phyloP scores from a whole-genome alignment of 2,797 vertebrate species.

The Muscicapa comitata region DNA sequence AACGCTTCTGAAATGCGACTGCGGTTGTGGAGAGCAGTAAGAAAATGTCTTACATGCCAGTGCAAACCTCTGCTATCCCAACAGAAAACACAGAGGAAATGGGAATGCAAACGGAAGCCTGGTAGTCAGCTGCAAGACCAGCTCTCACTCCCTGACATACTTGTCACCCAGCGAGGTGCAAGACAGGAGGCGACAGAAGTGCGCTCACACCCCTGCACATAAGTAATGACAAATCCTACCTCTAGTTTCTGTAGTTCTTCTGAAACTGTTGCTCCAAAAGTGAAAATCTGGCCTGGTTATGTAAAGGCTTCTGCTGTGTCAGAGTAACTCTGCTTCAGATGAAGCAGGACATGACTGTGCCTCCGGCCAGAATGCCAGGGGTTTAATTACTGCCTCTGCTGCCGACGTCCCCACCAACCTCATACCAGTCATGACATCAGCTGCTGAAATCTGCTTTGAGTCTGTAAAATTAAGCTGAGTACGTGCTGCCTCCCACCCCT shows the following conservation, averaged over 20 bases:
- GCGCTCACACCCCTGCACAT: rapidly evolving
- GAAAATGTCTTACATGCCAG: background rate
- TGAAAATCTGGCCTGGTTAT: background rate
- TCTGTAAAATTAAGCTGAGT: background rate
- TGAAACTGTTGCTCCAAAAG: background rate
- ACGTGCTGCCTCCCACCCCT: background rate
- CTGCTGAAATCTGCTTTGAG: background rate
- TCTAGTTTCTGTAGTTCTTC: background rate
- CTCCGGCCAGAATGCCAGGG: background rate
- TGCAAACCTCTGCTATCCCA: background rate
- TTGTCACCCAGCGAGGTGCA: background rate
- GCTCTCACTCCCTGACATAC: background rate
- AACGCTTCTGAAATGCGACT: background rate
- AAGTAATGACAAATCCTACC: background rate
- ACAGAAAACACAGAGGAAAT: background rate
- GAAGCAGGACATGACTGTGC: background rate
- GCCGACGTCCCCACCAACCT: background rate
- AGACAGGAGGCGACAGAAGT: background rate
- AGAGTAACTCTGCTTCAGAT: background rate
- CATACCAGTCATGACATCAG: background rate
- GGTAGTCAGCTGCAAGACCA: background rate
- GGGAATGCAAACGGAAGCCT: background rate
- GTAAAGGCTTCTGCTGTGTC: background rate
- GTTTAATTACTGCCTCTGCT: background rate
- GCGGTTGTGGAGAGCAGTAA: background rate